Evolutionary conservation across 1,140 invertebrate genomes (phyloP).

Genomic region (Leguminivora glycinivorella): DNA sequence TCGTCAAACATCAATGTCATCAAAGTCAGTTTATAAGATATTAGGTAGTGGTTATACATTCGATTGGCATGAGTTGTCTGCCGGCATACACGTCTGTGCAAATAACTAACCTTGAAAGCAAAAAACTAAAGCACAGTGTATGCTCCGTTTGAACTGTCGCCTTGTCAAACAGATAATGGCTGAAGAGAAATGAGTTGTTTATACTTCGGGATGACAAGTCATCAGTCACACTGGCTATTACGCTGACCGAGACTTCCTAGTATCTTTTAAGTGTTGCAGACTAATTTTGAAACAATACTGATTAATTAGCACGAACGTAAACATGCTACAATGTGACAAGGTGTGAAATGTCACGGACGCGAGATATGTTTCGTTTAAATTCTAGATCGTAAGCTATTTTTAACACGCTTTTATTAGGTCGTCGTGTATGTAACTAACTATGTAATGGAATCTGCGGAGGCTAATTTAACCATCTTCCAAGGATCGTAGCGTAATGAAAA

Average conservation of each 20-base stretch:
- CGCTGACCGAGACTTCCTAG: conserved; percentile 41
- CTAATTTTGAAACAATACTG: conserved; percentile 15
- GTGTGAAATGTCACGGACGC: not conserved
- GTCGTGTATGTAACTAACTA: no score
- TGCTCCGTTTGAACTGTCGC: conserved; percentile 30
- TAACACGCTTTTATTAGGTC: no score
- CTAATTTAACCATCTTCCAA: no score
- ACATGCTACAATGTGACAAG: conserved; percentile 3
- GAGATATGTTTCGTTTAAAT: not conserved
- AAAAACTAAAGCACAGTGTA: conserved; percentile 34
- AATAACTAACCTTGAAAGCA: conserved; percentile 39
- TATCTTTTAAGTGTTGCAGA: conserved; percentile 32
- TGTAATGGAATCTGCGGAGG: no score
- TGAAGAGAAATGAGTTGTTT: conserved; percentile 30
- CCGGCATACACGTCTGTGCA: conserved; percentile 15
- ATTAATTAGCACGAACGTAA: conserved; percentile 6
- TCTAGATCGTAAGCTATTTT: not conserved
- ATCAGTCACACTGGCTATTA: conserved; percentile 52
- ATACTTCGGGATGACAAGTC: conserved; percentile 41
- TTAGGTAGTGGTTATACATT: no score
- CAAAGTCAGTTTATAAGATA: no score
- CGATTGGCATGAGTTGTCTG: not conserved
- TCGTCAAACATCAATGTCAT: no score
- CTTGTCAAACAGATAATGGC: conserved; percentile 41
- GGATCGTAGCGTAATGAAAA: no score